These are phyloP conservation scores for Tokudaia tokunoshimensis DNA, from an alignment of 2,797 vertebrate species.

Conservation along the genomic window DNA sequence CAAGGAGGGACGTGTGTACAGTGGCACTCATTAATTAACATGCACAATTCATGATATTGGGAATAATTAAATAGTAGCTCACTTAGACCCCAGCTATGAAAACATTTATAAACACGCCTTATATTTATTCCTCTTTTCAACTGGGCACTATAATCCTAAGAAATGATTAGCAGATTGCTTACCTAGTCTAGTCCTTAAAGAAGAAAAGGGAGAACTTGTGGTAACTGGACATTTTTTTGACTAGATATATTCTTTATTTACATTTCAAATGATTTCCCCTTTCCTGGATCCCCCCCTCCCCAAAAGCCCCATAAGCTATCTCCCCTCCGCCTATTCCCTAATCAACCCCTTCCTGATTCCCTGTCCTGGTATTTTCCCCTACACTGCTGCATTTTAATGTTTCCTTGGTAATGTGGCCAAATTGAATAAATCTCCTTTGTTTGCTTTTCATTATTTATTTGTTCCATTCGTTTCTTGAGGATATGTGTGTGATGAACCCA, in stretches of 20 bases:
- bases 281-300: too few species aligned
- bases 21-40: not conserved
- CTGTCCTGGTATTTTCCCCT: too few species aligned
- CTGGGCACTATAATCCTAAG: not conserved
- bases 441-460: not conserved
- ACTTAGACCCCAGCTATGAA: not conserved
- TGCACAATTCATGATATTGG: not conserved
- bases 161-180: conserved; percentile 29
- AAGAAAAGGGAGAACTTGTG: not conserved
- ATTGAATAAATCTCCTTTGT: not conserved
- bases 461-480: not conserved
- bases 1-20: not conserved
- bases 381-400: not conserved
- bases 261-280: too few species aligned
- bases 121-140: not conserved
- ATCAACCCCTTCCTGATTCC: too few species aligned
- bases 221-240: not conserved
- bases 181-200: not conserved
- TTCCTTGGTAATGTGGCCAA: not conserved
- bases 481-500: too few species aligned
- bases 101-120: not conserved
- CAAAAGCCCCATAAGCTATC: too few species aligned
- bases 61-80: not conserved
- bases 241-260: too few species aligned
- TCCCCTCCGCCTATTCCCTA: too few species aligned